Evolutionary conservation across 35 echinoderm and acorn worm species (phyloP), one percentile per base, ranked within the genome.

Genomic region (Lytechinus variegatus): DNA sequence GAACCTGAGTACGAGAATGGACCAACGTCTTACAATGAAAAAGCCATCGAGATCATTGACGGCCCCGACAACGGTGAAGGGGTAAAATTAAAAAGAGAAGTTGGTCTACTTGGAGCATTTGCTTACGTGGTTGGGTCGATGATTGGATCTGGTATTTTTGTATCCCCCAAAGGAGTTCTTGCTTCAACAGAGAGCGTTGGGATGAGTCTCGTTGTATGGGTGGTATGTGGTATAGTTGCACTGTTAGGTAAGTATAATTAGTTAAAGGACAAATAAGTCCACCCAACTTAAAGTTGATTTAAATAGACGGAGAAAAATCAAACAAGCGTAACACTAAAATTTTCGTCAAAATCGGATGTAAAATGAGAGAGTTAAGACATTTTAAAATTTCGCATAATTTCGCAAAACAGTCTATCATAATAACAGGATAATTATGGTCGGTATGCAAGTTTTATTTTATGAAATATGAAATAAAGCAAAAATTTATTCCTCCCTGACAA

Each of bases 91-190:
- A 93, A 93, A 44, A 54, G 92, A 27, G 60, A 86, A 5, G 94
- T 96, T 14, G 94, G 95, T 12, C 66, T 97, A 16, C 2, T 96
- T 1, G 94, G 93, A 13, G 95, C 71, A 27, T 71, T 95, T 27
- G 86, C 96, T 21, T 55, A 97, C 55, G 93, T 98, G 21, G 95
- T 98, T 0, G 96, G 96, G 16, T 92, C 92, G 13, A 96, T 95
- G 51, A 95, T 98, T 29, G 97, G 97, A 53, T 97, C 96, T 0
- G 97, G 97, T 10, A 98, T 98, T 10, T 98, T 98, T 87, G 92
- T 98, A 14, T 97, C 97, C 8, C 97, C 97, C 14, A 61, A 96
- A 91, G 97, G 97, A 21, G 96, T 97, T 0, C 89, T 98, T 16
- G 10, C 53, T 19, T 86, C 95, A 10, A 96, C 96, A 0, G 58